Evolutionary conservation across 2,888 invertebrate genomes (phyloP), one percentile per base, ranked within the genome.

Genomic region (Hirtodrosophila duncani): DNA sequence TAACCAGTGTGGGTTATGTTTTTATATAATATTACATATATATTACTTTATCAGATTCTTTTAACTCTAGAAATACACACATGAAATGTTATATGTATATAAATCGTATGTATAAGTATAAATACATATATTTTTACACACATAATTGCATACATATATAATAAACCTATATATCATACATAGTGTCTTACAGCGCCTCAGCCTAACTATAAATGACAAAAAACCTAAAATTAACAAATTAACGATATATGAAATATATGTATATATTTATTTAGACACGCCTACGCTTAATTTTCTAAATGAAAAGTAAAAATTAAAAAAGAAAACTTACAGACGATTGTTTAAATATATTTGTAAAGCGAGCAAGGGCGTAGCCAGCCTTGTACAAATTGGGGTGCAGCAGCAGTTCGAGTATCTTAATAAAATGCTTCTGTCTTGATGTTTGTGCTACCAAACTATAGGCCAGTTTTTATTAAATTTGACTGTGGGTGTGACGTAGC

Each of bases 281-380:
- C 31, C 36, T 74, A 72, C 75, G 81, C 80, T 72, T 71, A 74
- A 74, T 75, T 78, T 81, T 81, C 80, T 66, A 62, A 66, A 50
- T 77, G 63, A 63, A 66, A 67, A 70, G 46, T 49, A 67, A 66
- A 70, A 39, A 39, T 13, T 29, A 10, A 13, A 11, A 11, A 20
- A 38, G 13, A 37, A n/a, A 7, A 26, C 2, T 9, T 13, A 30
- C 26, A n/a, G n/a, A n/a, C n/a, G n/a, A n/a, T n/a, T n/a, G n/a
- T n/a, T n/a, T n/a, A n/a, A n/a, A n/a, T n/a, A n/a, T n/a, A n/a
- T n/a, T n/a, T n/a, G n/a, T n/a, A n/a, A n/a, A n/a, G n/a, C n/a
- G n/a, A n/a, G n/a, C n/a, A n/a, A n/a, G n/a, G n/a, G n/a, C n/a
- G n/a, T n/a, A n/a, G n/a, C n/a, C n/a, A n/a, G n/a, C n/a, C n/a